phyloP scores from a whole-genome alignment of 2,797 vertebrate genomes.

The Phaenicophaeus curvirostris region DNA sequence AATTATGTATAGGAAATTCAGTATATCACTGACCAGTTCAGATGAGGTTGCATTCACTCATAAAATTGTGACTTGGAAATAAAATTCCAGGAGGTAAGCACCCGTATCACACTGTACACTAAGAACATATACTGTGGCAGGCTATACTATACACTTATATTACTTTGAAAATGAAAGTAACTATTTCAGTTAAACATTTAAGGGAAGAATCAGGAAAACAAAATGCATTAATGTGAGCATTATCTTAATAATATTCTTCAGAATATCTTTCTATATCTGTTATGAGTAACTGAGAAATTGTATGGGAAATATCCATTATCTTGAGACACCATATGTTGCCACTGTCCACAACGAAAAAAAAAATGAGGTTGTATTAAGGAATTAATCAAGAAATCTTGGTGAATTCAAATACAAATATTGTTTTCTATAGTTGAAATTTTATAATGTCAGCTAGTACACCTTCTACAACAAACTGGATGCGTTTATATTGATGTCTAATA shows the following conservation, averaged over 20 bases:
- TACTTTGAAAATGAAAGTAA: not conserved
- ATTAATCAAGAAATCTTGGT: not conserved
- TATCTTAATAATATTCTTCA: not conserved
- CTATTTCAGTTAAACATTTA: not conserved
- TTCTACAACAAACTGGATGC: not conserved
- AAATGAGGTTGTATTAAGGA: not conserved
- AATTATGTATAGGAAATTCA: not conserved
- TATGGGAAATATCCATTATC: not conserved
- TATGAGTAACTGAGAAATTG: not conserved
- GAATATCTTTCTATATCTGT: not conserved
- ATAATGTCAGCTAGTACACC: not conserved
- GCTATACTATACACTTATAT: not conserved
- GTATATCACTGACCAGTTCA: not conserved
- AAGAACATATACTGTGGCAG: not conserved
- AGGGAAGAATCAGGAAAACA: not conserved
- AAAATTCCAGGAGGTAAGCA: not conserved
- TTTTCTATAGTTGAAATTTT: not conserved
- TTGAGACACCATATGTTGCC: not conserved
- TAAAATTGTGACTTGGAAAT: not conserved
- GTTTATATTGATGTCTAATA: not conserved
- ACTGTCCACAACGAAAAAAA: not conserved
- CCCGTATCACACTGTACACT: not conserved
- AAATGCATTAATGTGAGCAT: not conserved
- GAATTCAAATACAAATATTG: not conserved
- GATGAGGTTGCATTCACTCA: not conserved